Conservation (phyloP, 2,888 invertebrate genomes). For the Autographa gamma region DNA sequence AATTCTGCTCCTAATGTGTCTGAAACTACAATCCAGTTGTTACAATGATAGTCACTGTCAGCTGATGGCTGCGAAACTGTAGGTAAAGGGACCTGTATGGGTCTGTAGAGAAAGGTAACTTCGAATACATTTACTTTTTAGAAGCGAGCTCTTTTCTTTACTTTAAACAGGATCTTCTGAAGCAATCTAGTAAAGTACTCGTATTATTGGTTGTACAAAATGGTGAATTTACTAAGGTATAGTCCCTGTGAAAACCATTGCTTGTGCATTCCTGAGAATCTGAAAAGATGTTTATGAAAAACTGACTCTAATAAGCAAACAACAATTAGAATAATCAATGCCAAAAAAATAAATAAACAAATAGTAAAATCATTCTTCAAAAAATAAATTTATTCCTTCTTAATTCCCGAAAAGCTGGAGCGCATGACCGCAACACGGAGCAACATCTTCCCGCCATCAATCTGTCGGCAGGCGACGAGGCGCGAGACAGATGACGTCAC, state of each 20-base stretch:
- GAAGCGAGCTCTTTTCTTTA: background rate
- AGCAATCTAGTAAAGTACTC: background rate
- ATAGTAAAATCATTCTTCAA: background rate
- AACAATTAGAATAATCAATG: too few relatives aligned
- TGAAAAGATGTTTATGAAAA: background rate
- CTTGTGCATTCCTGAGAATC: background rate
- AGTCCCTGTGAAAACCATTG: background rate
- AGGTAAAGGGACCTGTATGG: too few relatives aligned
- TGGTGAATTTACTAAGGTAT: background rate
- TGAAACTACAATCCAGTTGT: too few relatives aligned
- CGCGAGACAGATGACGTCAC: conserved; percentile 75
- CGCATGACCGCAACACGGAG: conserved; percentile 26
- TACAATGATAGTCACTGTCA: too few relatives aligned
- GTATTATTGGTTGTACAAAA: background rate
- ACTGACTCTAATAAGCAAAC: too few relatives aligned
- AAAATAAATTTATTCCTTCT: background rate
- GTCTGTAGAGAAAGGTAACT: background rate
- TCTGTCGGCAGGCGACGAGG: conserved; percentile 64
- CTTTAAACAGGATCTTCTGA: background rate
- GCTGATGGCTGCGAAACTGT: too few relatives aligned
- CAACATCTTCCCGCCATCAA: conserved; percentile 61
- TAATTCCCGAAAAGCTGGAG: conserved; percentile 5
- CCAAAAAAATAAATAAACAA: background rate
- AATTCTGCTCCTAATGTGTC: too few relatives aligned
- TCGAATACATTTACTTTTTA: background rate